Percentiles rank a stretch among this genome's conserved stretches.
phyloP scores from a whole-genome alignment of 2,888 invertebrate species.

The Agriopis marginaria region DNA sequence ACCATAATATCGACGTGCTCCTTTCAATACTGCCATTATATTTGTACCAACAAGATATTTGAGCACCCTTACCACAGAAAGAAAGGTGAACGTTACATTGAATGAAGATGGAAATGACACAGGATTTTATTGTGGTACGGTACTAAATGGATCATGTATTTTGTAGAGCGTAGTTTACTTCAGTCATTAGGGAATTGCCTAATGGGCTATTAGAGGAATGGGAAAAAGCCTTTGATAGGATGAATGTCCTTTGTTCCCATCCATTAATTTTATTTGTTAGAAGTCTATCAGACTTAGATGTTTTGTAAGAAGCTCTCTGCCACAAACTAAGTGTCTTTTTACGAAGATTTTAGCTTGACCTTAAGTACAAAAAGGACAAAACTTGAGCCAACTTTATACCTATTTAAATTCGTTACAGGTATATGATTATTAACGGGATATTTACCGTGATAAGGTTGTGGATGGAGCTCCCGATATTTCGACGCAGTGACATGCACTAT shows the following conservation, averaged over 20 bases:
- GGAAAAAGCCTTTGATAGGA: constrained; percentile 36
- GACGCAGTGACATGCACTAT: no score
- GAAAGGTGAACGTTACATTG: neutral
- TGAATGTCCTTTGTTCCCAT: constrained; percentile 34
- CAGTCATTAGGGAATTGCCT: constrained; percentile 33
- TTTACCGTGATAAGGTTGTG: no score
- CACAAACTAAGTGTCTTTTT: constrained; percentile 1
- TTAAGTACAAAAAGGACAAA: neutral
- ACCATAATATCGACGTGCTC: constrained; percentile 8
- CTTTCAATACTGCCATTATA: constrained; percentile 3
- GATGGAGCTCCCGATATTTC: no score
- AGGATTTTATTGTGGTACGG: constrained; percentile 12
- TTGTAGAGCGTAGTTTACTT: constrained; percentile 7
- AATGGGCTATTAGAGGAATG: constrained; percentile 38
- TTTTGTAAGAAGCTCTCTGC: constrained; percentile 12
- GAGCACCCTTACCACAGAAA: neutral
- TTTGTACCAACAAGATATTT: neutral
- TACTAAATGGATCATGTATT: constrained; percentile 13
- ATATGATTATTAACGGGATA: no score
- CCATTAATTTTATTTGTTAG: constrained; percentile 37
- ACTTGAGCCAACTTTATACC: neutral
- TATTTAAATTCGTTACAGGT: no score
- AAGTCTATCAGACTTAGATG: constrained; percentile 24
- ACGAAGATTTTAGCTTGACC: neutral
- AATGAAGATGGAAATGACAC: neutral